A percentile compares a stretch with the other conserved stretches of the same genome.
These are phyloP conservation scores for Gryon sp. DNA, from an alignment of 1,140 invertebrate species.

Conservation along the genomic window DNA sequence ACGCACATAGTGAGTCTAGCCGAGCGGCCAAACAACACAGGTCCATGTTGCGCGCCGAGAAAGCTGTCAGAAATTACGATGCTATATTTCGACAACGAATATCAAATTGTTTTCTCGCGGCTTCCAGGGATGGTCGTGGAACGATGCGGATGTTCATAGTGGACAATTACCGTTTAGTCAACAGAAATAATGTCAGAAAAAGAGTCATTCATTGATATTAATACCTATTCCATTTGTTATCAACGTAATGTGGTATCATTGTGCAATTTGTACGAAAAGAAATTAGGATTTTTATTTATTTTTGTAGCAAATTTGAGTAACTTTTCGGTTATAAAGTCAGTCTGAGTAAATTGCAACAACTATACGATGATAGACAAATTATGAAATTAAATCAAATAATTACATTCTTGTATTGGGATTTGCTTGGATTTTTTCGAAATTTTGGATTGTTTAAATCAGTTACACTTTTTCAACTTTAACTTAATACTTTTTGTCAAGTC, in stretches of 20 bases:
- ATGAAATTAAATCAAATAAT: too few relatives aligned
- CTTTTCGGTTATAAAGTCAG: too few relatives aligned
- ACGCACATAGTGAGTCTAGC: constrained; percentile 92
- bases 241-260: constrained; percentile 3
- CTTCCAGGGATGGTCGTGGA: constrained; percentile 96
- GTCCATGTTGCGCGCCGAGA: constrained; percentile 93
- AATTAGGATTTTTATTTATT: too few relatives aligned
- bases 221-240: too few relatives aligned
- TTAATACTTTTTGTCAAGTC: too few relatives aligned
- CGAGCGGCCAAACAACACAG: constrained; percentile 84
- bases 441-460: too few relatives aligned
- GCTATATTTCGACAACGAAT: constrained; percentile 94
- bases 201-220: constrained; percentile 6
- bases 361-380: too few relatives aligned
- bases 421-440: too few relatives aligned
- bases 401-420: too few relatives aligned
- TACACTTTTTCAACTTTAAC: too few relatives aligned
- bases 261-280: constrained; percentile 3
- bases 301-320: neutral
- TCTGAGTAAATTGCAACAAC: too few relatives aligned
- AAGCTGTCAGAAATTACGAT: constrained; percentile 94
- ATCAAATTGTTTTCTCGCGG: constrained; percentile 92
- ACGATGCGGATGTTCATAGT: constrained; percentile 93
- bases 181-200: constrained; percentile 12
- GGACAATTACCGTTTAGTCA: too few relatives aligned